phyloP scores from a whole-genome alignment of 2,797 vertebrate species.

The Novumbra hubbsi region DNA sequence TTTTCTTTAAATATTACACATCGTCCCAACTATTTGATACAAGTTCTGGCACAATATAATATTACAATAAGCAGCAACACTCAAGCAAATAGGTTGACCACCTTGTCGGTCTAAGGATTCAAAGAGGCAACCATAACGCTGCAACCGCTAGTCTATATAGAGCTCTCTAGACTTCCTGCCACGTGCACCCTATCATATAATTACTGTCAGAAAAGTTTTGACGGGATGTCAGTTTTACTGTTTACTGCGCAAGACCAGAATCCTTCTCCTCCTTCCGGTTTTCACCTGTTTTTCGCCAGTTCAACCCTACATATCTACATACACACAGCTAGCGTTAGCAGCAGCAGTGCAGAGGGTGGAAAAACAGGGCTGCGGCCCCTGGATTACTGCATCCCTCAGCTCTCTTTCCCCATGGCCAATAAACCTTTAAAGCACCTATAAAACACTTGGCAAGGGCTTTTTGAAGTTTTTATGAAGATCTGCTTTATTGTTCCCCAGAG shows the following conservation, averaged over 20 bases:
- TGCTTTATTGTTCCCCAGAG: slow-evolving; percentile 85
- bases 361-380: slow-evolving; percentile 54
- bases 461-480: slow-evolving; percentile 88
- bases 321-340: slow-evolving; percentile 16
- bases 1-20: no score
- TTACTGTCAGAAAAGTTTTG: background rate
- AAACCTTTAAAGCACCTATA: slow-evolving; percentile 87
- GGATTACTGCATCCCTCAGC: slow-evolving; percentile 66
- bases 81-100: no score
- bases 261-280: slow-evolving; percentile 32
- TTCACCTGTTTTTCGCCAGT: slow-evolving; percentile 56
- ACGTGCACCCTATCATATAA: background rate
- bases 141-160: no score
- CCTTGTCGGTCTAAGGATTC: no score
- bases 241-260: slow-evolving; percentile 18
- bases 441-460: slow-evolving; percentile 81
- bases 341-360: slow-evolving; percentile 56
- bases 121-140: no score
- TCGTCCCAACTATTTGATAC: no score
- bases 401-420: slow-evolving; percentile 71
- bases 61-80: no score
- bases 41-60: no score
- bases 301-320: slow-evolving; percentile 18
- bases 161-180: no score
- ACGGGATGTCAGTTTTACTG: slow-evolving; percentile 7